Percentiles rank a stretch among this genome's conserved stretches.
Conservation (phyloP, 2,113 vertebrate species). For the Leucopsar rothschildi region DNA sequence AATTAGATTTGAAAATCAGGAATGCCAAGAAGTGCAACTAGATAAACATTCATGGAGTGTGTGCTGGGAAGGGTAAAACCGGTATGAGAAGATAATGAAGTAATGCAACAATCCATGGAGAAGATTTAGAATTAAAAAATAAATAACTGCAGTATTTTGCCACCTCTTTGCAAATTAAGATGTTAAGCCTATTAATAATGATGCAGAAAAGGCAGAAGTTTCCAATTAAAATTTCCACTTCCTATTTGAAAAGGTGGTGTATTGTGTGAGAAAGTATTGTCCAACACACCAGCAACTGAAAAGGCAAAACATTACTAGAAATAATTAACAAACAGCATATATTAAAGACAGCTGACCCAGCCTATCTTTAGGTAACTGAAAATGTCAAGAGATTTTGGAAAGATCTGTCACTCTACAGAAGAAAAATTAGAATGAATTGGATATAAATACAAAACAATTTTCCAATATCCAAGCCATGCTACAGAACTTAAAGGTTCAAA, state of each 20-base stretch:
- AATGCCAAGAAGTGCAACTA: background rate
- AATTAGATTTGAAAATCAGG: background rate
- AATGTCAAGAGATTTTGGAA: background rate
- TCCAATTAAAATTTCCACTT: background rate
- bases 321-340: background rate
- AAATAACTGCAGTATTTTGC: background rate
- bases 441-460: background rate
- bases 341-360: background rate
- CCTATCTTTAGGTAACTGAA: background rate
- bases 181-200: background rate
- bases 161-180: rapidly evolving
- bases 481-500: background rate
- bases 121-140: background rate
- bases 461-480: background rate
- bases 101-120: background rate
- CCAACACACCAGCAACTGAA: background rate
- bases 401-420: background rate
- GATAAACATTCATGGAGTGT: background rate
- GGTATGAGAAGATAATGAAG: background rate
- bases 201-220: background rate
- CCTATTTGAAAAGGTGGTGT: background rate
- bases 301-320: background rate
- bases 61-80: background rate
- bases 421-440: background rate
- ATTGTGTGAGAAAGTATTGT: background rate